A percentile compares a stretch with the other conserved stretches of the same genome.
Evolutionary conservation across 2,113 vertebrate genomes (phyloP).

Genomic region (Dromas ardeola): DNA sequence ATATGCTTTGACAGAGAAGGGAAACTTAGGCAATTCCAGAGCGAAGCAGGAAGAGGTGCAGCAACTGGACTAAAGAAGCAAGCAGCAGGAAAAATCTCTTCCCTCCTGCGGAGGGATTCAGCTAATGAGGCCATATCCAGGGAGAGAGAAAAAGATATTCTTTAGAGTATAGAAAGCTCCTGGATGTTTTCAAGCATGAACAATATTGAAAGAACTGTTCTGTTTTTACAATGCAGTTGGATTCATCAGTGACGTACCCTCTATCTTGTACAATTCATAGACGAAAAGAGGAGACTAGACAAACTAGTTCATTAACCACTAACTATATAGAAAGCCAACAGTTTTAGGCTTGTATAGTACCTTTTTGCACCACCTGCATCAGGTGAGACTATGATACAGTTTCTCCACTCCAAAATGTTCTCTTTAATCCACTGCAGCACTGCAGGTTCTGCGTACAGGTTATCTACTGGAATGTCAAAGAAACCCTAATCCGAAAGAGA

Average conservation of each 20-base stretch:
- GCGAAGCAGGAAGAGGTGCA: constrained; percentile 46
- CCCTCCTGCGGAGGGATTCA: constrained; percentile 21
- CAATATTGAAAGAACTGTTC: background rate
- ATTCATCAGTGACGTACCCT: background rate
- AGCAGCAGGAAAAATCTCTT: constrained; percentile 36
- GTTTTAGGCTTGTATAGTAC: constrained; percentile 63
- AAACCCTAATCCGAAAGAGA: constrained; percentile 81
- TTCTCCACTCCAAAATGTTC: constrained; percentile 91
- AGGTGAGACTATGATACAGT: constrained; percentile 92
- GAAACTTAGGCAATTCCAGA: constrained; percentile 47
- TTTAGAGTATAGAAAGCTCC: constrained; percentile 28
- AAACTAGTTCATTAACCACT: background rate
- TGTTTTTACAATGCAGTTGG: background rate
- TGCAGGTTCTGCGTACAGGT: constrained; percentile 92
- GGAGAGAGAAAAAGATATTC: constrained; percentile 23
- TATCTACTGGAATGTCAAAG: constrained; percentile 96
- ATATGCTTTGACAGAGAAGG: constrained; percentile 31
- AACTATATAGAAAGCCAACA: background rate
- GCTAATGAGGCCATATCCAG: constrained; percentile 15
- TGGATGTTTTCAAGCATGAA: background rate
- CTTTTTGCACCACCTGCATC: constrained; percentile 95
- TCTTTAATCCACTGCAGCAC: constrained; percentile 95
- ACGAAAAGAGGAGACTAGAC: background rate
- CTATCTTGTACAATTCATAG: background rate
- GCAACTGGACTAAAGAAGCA: constrained; percentile 47